Conservation (phyloP, 37 sponge, comb jelly and placozoan genomes). For the Ianthella basta region DNA sequence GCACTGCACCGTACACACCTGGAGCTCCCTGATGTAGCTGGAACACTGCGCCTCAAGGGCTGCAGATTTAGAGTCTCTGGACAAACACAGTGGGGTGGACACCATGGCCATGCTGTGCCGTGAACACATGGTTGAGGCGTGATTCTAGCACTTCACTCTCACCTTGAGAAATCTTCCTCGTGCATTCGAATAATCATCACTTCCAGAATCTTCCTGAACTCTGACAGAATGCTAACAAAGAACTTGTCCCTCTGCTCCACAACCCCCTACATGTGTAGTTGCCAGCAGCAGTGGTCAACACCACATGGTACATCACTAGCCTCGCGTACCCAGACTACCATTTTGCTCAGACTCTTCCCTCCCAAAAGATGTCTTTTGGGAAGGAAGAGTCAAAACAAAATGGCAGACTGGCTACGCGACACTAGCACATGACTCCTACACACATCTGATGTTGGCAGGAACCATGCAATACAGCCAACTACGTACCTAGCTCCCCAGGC, state of each 20-base stretch:
- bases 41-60: conserved; percentile 70
- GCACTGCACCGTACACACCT: conserved; percentile 33
- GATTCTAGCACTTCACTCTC: neutral
- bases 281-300: too few species aligned
- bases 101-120: too few species aligned
- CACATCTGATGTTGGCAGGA: too few species aligned
- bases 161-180: conserved; percentile 73
- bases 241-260: conserved; percentile 46
- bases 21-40: conserved; percentile 81
- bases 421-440: too few species aligned
- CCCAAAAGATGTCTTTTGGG: too few species aligned
- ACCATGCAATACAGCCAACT: too few species aligned
- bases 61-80: conserved; percentile 15
- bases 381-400: too few species aligned
- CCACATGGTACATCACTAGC: neutral
- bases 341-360: too few species aligned
- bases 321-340: conserved; percentile 32
- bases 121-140: neutral
- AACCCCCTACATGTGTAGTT: conserved; percentile 17
- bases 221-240: neutral
- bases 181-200: conserved; percentile 81
- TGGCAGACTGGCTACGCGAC: too few species aligned
- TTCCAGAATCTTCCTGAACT: conserved; percentile 12
- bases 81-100: neutral
- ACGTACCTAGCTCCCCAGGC: too few species aligned